Evolutionary conservation across 2,888 invertebrate species (phyloP).

Genomic region (Alloplasta piceator): DNA sequence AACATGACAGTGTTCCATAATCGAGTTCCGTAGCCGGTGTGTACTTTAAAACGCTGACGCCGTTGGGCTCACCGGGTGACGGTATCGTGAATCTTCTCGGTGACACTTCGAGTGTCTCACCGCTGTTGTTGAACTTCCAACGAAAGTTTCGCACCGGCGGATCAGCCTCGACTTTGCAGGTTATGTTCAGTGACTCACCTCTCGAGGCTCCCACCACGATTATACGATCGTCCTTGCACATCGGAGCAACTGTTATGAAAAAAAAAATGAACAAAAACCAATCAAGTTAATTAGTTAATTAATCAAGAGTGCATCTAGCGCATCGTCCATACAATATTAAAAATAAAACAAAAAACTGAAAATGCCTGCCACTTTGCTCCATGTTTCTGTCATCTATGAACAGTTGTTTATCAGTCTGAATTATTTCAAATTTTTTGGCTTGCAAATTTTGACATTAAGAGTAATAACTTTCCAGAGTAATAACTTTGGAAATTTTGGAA

Average conservation of each 20-base stretch:
- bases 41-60: constrained; percentile 85
- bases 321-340: no score
- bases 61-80: constrained; percentile 86
- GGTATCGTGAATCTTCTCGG: constrained; percentile 88
- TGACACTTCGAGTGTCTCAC: constrained; percentile 93
- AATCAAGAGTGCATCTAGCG: no score
- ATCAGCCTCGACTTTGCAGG: constrained; percentile 96
- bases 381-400: no score
- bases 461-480: no score
- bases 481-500: no score
- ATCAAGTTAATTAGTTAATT: no score
- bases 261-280: neutral
- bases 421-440: no score
- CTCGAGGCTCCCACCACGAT: constrained; percentile 94
- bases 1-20: constrained; percentile 95
- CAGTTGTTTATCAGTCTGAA: no score
- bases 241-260: constrained; percentile 89
- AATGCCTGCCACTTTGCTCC: no score
- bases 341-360: no score
- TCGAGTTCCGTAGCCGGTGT: constrained; percentile 88
- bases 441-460: no score
- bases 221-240: constrained; percentile 90
- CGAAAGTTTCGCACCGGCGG: constrained; percentile 95
- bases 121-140: constrained; percentile 98
- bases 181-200: constrained; percentile 93